A percentile compares a stretch with the other conserved stretches of the same genome.
These are phyloP conservation scores for Sarotherodon lohbergeri DNA, from an alignment of 2,113 vertebrate species.

Conservation along the genomic window DNA sequence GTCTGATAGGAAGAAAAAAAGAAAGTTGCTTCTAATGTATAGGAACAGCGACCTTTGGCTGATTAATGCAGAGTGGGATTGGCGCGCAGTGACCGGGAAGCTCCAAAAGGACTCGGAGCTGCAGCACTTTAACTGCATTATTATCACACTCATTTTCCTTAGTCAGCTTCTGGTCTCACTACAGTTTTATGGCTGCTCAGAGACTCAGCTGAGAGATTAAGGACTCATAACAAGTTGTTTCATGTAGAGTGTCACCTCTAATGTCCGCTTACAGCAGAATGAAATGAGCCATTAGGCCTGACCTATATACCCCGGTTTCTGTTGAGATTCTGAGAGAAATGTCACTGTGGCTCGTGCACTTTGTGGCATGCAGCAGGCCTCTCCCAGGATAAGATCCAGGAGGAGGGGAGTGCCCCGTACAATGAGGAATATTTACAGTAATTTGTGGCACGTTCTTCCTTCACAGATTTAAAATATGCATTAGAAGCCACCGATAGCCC, in stretches of 20 bases:
- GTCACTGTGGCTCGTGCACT: neutral
- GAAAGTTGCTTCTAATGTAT: slow-evolving; percentile 7
- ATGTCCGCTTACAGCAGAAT: slow-evolving; percentile 40
- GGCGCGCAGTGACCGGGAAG: neutral
- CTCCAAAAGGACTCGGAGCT: slow-evolving; percentile 19
- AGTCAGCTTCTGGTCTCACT: slow-evolving; percentile 55
- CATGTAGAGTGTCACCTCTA: slow-evolving; percentile 52
- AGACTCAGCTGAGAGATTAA: slow-evolving; percentile 50
- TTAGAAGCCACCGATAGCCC: neutral
- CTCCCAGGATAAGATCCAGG: neutral
- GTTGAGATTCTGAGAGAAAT: slow-evolving; percentile 1
- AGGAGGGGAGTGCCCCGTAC: neutral
- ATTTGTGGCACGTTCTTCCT: neutral
- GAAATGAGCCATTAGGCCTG: slow-evolving; percentile 42
- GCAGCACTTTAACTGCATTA: slow-evolving; percentile 46
- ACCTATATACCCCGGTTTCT: slow-evolving; percentile 26
- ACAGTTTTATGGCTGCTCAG: slow-evolving; percentile 52
- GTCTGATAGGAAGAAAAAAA: neutral
- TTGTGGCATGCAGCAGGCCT: neutral
- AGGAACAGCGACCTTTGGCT: slow-evolving; percentile 39
- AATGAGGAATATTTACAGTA: neutral
- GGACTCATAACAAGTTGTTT: slow-evolving; percentile 55
- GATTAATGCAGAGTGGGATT: slow-evolving; percentile 31
- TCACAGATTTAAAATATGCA: neutral
- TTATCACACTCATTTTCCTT: slow-evolving; percentile 50